Base-by-base conservation (phyloP, 2,888 invertebrate species). In the Pachliopta kotzebuea region DNA sequence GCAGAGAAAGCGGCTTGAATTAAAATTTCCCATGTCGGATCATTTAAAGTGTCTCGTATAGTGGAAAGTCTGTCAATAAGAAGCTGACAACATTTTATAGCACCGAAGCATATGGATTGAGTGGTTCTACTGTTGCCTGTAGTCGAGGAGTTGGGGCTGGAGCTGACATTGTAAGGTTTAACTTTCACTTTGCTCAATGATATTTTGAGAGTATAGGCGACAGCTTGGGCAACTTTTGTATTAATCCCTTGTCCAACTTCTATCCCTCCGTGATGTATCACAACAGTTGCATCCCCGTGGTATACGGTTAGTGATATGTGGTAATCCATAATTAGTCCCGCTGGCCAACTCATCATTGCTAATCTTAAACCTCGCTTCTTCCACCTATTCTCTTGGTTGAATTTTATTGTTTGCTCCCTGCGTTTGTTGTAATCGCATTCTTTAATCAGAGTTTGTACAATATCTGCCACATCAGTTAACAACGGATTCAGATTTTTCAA, bases 181-280 rank as follows among this genome's bases (percentile, higher is more conserved):
- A 95, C 88, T 23, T 84, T 86, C 9, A 96, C 85, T 77, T 92
- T 85, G 0, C 92, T 90, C 53, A 95, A 66, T 0, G 94, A 92
- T 65, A 96, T 93, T 8, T 94, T 94, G 17, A 96, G 81, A 0
- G 92, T 90, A 71, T 94, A 92, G 0, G 96, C 96, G 59, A 93
- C 94, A 0, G 95, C 93, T 88, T 96, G 96, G 2, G 94, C 93
- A 0, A 92, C 94, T 92, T 96, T 96, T 0, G 96, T 96, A 69
- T 96, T 95, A 59, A 96, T 91, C 8, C 96, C 96, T 88, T 96
- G 96, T 0, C 96, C 96, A 79, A 94, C 92, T 86, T 95, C 95
- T 62, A 93, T 84, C 4, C 94, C 94, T 17, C 94, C 94, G 70
- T 95, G 95, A 1, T 93, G 85, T 20, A 96, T 86, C 1, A 93